These are phyloP conservation scores for Holothuria leucospilota DNA, from an alignment of 53 echinoderm and acorn worm species.

Conservation along the genomic window DNA sequence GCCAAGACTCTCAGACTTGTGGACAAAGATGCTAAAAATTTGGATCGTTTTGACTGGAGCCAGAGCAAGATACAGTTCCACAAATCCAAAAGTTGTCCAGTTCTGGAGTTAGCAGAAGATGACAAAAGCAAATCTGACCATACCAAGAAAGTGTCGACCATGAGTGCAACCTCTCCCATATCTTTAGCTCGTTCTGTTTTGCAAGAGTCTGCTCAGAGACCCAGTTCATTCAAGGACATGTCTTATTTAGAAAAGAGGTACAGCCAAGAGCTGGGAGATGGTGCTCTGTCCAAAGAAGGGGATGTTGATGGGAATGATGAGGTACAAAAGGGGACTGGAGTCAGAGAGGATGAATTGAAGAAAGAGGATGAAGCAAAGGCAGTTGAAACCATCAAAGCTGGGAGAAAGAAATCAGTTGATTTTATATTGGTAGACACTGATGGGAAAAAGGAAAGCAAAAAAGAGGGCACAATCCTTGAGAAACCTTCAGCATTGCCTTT, in stretches of 20 bases:
- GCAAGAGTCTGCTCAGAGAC: constrained; percentile 67
- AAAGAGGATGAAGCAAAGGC: neutral
- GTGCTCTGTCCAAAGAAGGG: neutral
- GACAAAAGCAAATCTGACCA: neutral
- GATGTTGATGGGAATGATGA: neutral
- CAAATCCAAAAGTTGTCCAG: constrained; percentile 35
- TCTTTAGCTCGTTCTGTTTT: constrained; percentile 68
- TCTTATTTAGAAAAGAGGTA: constrained; percentile 75
- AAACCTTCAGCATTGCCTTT: constrained; percentile 4
- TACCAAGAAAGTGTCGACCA: neutral
- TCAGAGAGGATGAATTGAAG: neutral
- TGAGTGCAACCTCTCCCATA: constrained; percentile 73
- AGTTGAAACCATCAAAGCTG: constrained; percentile 18
- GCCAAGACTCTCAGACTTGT: constrained; percentile 35
- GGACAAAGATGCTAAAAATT: constrained; percentile 9
- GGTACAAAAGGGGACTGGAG: neutral
- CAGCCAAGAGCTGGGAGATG: constrained; percentile 11
- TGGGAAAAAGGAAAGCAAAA: neutral
- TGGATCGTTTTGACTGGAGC: constrained; percentile 58
- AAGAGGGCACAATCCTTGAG: neutral
- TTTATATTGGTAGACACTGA: constrained; percentile 1
- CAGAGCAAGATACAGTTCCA: constrained; percentile 57
- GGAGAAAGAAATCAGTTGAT: constrained; percentile 37
- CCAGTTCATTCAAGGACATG: constrained; percentile 89
- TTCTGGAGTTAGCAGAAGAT: neutral